Evolutionary conservation across 2,797 vertebrate genomes (phyloP).

Genomic region (Pipistrellus kuhlii): DNA sequence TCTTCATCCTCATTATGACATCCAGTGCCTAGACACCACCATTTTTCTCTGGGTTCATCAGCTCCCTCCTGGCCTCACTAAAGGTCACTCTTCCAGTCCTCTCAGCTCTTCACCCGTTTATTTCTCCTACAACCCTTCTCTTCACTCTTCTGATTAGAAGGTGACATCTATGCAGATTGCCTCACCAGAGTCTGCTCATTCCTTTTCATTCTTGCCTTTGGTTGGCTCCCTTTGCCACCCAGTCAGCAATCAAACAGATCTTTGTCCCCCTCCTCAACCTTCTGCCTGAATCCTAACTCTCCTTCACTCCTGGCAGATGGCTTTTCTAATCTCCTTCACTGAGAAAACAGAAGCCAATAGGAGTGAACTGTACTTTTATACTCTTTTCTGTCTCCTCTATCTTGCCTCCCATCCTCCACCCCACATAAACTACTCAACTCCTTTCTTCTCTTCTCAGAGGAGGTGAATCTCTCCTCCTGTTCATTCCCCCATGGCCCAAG

Average conservation of each 20-base stretch:
- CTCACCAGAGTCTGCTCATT: background rate
- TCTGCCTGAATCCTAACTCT: background rate
- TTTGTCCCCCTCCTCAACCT: background rate
- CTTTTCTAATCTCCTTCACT: background rate
- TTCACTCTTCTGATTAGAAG: background rate
- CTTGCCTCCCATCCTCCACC: background rate
- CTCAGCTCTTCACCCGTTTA: background rate
- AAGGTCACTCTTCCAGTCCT: background rate
- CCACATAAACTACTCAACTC: background rate
- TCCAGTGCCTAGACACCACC: background rate
- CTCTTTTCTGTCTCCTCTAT: background rate
- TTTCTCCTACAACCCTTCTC: background rate
- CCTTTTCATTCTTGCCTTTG: background rate
- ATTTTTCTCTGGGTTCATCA: background rate
- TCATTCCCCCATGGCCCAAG: rapidly evolving
- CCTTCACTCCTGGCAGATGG: background rate
- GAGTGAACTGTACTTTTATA: background rate
- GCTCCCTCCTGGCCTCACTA: background rate
- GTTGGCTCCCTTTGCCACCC: background rate
- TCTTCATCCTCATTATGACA: background rate
- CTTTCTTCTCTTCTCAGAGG: background rate
- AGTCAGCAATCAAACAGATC: background rate
- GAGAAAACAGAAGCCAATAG: background rate
- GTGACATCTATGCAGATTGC: background rate
- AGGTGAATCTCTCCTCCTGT: background rate